Percentiles rank a stretch among this genome's conserved stretches.
Conservation (phyloP, 2,888 invertebrate genomes). For the Norana najaformis region DNA sequence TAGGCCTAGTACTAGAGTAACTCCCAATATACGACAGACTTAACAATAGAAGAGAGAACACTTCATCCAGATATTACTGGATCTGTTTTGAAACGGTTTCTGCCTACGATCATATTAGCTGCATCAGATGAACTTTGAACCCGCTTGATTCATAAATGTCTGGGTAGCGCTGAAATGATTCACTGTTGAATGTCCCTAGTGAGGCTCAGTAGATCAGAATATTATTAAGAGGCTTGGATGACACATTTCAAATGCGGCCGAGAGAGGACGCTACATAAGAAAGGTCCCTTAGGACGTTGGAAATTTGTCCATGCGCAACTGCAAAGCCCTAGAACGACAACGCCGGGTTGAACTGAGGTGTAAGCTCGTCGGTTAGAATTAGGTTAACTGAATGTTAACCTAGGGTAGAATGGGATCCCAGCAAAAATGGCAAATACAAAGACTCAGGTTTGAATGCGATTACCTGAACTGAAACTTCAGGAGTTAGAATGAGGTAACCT, state of each 20-base stretch:
- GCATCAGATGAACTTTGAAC: not conserved
- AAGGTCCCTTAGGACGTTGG: not conserved
- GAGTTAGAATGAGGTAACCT: not conserved
- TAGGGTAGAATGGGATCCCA: not conserved
- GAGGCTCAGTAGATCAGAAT: not conserved
- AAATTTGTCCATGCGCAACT: not conserved
- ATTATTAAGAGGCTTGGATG: not conserved
- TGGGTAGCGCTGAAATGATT: not conserved
- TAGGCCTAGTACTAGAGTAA: not conserved
- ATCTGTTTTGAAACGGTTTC: not conserved
- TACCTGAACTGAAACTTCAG: not conserved
- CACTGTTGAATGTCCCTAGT: not conserved
- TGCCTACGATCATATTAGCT: not conserved
- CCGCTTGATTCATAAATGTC: not conserved
- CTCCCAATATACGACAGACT: not conserved
- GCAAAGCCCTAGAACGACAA: not conserved
- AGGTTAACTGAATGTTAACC: not conserved
- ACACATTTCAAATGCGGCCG: not conserved
- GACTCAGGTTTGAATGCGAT: no score
- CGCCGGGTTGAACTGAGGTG: not conserved
- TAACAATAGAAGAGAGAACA: not conserved
- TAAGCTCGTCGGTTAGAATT: not conserved
- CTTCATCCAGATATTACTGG: not conserved
- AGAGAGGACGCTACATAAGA: not conserved
- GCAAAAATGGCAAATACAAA: not conserved